phyloP scores from a whole-genome alignment of 2,888 invertebrate genomes.

The Caenorhabditis virilis region DNA sequence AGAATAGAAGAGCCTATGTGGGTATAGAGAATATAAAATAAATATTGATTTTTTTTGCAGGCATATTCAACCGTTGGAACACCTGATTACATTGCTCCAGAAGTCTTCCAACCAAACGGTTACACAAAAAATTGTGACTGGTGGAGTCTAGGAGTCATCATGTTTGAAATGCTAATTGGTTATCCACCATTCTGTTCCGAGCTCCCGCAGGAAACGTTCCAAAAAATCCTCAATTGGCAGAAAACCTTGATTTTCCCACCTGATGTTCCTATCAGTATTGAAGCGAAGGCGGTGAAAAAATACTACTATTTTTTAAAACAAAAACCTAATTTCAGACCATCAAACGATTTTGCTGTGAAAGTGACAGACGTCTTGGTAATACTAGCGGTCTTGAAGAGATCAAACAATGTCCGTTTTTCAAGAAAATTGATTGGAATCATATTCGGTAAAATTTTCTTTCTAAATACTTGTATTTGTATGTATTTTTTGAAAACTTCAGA shows the following conservation, averaged over 20 bases:
- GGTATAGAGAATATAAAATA: conserved; percentile 2
- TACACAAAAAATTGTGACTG: conserved; percentile 98
- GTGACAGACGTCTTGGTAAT: conserved; percentile 87
- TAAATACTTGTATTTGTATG: background rate
- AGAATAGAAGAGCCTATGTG: conserved; percentile 79
- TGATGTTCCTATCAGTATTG: conserved; percentile 97
- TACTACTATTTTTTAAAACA: conserved; percentile 5
- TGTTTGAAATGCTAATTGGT: conserved; percentile 99
- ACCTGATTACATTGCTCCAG: conserved; percentile 99
- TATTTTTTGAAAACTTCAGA: conserved; percentile 57
- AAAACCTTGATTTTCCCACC: conserved; percentile 97
- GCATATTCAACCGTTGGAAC: conserved; percentile 81
- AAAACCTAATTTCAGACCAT: conserved; percentile 57
- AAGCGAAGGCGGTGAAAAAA: conserved; percentile 75
- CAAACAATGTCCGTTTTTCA: conserved; percentile 87
- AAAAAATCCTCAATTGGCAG: conserved; percentile 98
- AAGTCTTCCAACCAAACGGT: conserved; percentile 92
- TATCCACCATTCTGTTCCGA: conserved; percentile 99
- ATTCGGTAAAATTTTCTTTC: conserved; percentile 76
- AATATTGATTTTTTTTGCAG: conserved; percentile 60
- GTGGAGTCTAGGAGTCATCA: conserved; percentile 99
- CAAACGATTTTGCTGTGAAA: conserved; percentile 86
- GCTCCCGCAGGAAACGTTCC: conserved; percentile 93
- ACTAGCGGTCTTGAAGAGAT: conserved; percentile 88
- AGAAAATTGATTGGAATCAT: conserved; percentile 95